Evolutionary conservation across 2,797 vertebrate genomes (phyloP), one percentile per base, ranked within the genome.

Genomic region (Sebastes steindachneri): DNA sequence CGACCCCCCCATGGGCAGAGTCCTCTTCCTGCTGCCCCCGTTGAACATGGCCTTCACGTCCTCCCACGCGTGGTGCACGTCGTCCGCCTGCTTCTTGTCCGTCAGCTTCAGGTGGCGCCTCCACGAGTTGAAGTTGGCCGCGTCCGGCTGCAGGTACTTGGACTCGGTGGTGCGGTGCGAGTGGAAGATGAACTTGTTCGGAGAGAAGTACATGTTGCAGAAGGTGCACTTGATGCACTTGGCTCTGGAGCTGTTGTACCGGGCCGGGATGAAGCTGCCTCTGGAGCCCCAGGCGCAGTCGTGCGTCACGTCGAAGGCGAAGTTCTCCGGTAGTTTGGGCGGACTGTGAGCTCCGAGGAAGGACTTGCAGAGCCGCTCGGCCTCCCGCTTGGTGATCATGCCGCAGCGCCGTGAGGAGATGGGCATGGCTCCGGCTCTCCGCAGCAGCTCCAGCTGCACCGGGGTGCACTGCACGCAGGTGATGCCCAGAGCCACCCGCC

Each of bases 11-110:
- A 97, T 89, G 2, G 97, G 97, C 90, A 99, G 97, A 82, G 97
- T 97, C 90, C 97, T 95, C 92, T 99, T 99, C 81, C 98, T 96
- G 57, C 95, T 98, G 21, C 98, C 98, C 4, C 98, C 98, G 77
- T 99, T 99, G 92, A 99, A 99, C 98, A 99, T 98, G 92, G 98
- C 98, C 94, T 99, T 99, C 58, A 99, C 98, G 66, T 99, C 98
- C 96, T 99, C 98, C 98, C 98, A 99, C 21, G 98, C 97, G 91
- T 97, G 97, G 80, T 93, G 94, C 74, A 98, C 88, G 25, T 98
- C 97, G 0, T 98, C 97, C 0, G 96, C 88, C 55, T 96, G 84
- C 28, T 88, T 95, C 75, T 97, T 97, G 83, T 98, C 97, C 15
- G 96, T 96, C 78, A 98, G 96, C 76, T 97, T 97, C 84, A 98